phyloP scores from a whole-genome alignment of 2,113 vertebrate genomes.

The Limanda limanda region DNA sequence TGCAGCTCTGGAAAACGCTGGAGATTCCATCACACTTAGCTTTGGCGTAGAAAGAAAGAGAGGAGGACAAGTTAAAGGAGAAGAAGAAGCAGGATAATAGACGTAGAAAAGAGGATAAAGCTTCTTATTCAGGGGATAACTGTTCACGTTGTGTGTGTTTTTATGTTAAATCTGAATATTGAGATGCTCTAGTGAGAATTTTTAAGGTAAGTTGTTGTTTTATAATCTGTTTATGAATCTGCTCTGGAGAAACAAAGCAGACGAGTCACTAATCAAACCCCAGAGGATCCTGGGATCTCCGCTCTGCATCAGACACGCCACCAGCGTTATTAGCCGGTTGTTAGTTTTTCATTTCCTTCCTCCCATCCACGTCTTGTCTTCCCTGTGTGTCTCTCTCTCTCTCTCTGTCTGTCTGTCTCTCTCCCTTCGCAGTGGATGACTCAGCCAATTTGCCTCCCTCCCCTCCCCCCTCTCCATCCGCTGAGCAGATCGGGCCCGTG shows the following conservation, averaged over 20 bases:
- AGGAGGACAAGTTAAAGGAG: background rate
- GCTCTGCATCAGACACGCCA: constrained; percentile 2
- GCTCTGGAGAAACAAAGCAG: background rate
- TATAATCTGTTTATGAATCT: background rate
- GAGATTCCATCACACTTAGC: too few species aligned
- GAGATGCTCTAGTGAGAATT: background rate
- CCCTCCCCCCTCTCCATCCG: constrained; percentile 94
- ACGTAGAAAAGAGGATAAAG: background rate
- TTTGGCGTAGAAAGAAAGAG: too few species aligned
- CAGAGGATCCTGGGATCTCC: constrained; percentile 10
- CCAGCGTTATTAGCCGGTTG: constrained; percentile 4
- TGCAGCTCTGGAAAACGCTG: too few species aligned
- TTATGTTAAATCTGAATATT: too few species aligned
- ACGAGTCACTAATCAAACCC: constrained; percentile 7
- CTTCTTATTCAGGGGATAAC: background rate
- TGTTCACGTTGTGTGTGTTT: background rate
- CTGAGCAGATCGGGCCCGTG: constrained; percentile 88
- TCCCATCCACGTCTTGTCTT: constrained; percentile 73
- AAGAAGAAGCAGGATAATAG: background rate
- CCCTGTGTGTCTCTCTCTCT: constrained; percentile 53
- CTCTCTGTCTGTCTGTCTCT: constrained; percentile 60
- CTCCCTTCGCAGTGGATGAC: constrained; percentile 88
- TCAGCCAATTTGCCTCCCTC: constrained; percentile 96
- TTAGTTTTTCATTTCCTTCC: constrained; percentile 60
- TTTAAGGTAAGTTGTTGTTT: constrained; percentile 24